A percentile compares a stretch with the other conserved stretches of the same genome.
phyloP scores from a whole-genome alignment of 2,113 vertebrate species.

The Brachyistius frenatus region DNA sequence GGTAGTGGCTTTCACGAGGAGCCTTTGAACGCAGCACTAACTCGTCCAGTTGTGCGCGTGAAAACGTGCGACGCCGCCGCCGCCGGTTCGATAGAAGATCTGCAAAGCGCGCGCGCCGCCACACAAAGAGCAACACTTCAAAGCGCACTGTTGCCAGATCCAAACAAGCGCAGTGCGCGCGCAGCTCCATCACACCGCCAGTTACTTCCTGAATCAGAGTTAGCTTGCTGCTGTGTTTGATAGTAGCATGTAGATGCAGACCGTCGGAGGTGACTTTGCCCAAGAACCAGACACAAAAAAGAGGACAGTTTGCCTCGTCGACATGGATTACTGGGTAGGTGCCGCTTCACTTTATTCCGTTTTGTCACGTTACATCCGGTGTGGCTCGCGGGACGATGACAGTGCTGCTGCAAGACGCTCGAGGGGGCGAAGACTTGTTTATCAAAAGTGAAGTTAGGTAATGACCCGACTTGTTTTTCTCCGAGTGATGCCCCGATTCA shows the following conservation, averaged over 20 bases:
- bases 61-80: neutral
- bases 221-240: conserved; percentile 58
- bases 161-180: conserved; percentile 11
- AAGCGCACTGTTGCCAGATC: conserved; percentile 35
- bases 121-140: fast-evolving
- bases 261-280: conserved; percentile 50
- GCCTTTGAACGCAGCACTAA: conserved; percentile 27
- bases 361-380: neutral
- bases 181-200: conserved; percentile 2
- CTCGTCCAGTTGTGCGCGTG: neutral
- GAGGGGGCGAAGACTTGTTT: conserved; percentile 55
- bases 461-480: conserved; percentile 24
- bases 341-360: conserved; percentile 2
- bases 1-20: neutral
- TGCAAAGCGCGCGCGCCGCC: neutral
- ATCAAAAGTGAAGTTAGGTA: conserved; percentile 39
- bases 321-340: conserved; percentile 85
- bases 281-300: conserved; percentile 28
- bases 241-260: conserved; percentile 73
- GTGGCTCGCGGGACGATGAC: neutral
- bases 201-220: conserved; percentile 78
- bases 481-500: conserved; percentile 42
- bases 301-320: conserved; percentile 37
- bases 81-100: neutral
- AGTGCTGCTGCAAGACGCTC: conserved; percentile 13